Evolutionary conservation across 1,140 invertebrate species (phyloP).

Genomic region (Stenopsyche tienmushanensis): DNA sequence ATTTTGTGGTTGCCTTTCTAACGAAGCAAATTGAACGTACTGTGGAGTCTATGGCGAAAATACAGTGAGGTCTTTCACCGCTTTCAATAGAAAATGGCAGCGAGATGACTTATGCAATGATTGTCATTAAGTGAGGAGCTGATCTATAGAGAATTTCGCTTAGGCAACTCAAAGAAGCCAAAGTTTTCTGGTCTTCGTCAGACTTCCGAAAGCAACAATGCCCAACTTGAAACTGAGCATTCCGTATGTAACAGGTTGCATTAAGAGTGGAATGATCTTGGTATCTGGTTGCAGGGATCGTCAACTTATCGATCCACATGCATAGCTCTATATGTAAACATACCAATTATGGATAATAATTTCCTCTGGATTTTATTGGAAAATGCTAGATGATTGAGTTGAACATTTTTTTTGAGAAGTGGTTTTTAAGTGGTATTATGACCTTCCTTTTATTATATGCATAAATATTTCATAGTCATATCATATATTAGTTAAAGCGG

Average conservation of each 20-base stretch:
- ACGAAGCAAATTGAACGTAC: background rate
- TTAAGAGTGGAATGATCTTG: constrained; percentile 19
- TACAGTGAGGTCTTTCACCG: background rate
- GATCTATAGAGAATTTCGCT: background rate
- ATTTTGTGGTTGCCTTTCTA: background rate
- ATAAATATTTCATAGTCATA: no score
- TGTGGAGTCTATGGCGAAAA: background rate
- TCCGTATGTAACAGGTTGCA: constrained; percentile 17
- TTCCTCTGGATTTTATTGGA: no score
- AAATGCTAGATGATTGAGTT: no score
- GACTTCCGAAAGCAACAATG: background rate
- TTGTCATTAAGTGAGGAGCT: background rate
- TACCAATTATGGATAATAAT: no score
- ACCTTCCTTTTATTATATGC: no score
- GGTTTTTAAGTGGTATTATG: no score
- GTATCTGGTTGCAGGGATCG: constrained; percentile 19
- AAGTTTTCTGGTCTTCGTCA: background rate
- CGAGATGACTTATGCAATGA: background rate
- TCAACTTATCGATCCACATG: no score
- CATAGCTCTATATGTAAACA: no score
- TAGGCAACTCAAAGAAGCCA: background rate
- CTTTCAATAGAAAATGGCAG: background rate
- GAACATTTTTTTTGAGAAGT: no score
- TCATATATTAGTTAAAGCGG: no score
- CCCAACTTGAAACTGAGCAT: constrained; percentile 5